Evolutionary conservation across 2,888 invertebrate species (phyloP), one percentile per base, ranked within the genome.

Genomic region (Diaprepes abbreviatus): DNA sequence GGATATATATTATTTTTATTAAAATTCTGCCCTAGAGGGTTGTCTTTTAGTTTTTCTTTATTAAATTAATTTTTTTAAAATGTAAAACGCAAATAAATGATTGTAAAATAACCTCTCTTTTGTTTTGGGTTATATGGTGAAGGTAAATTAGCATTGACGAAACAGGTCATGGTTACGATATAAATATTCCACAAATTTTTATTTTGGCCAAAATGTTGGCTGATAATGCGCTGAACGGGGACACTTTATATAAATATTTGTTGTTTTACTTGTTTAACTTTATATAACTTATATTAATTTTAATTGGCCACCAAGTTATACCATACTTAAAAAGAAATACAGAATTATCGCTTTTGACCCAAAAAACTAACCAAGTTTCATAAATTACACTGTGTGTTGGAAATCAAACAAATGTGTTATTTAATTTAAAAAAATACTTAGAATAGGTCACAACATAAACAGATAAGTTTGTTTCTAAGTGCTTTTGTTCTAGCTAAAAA

Each of bases 241-340:
- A 21, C 57, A 57, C 7, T 55, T 36, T 55, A 55, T 19, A 19
- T 36, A 35, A 55, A 31, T 50, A 31, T 31, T 50, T 31, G 43
- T 7, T 21, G n/a, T 43, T 43, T 43, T 19, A 43, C n/a, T 19
- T 19, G 17, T 40, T 40, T 9, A 3, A 17, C 17, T 16, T 40
- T n/a, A n/a, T n/a, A n/a, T 24, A 24, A 24, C 43, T 21, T 4
- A 21, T 43, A n/a, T n/a, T n/a, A n/a, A 14, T 2, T 40, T 40
- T 40, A 17, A 43, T n/a, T 9, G 36, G 5, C 36, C 43, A 43
- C 17, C 17, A 36, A 16, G 38, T 38, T 40, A 10, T 17, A 40
- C 17, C 5, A 9, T 3, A 3, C 21, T 43, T 6, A 17, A 3
- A 21, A 43, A 43, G 19, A 43, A 21, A 9, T 10, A 43, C 19